Evolutionary conservation across 2,113 vertebrate genomes (phyloP).

Genomic region (Tiliqua scincoides): DNA sequence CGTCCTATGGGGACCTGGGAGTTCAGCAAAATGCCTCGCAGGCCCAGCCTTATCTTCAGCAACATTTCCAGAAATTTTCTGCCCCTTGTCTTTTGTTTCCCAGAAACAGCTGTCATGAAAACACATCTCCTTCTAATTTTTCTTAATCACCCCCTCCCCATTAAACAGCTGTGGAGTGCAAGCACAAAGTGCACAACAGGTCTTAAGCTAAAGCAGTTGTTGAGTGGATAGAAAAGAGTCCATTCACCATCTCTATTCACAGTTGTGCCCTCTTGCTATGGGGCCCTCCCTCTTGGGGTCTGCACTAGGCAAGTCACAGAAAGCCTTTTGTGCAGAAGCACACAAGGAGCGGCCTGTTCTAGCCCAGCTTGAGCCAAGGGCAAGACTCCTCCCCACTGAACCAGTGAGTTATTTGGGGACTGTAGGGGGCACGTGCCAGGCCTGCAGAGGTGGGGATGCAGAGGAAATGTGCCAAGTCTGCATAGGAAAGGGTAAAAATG

Average conservation of each 20-base stretch:
- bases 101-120: constrained; percentile 59
- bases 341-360: constrained; percentile 71
- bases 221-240: constrained; percentile 68
- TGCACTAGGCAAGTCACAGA: constrained; percentile 66
- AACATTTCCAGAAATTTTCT: background rate
- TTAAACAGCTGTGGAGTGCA: constrained; percentile 73
- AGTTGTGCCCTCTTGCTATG: constrained; percentile 39
- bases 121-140: constrained; percentile 15
- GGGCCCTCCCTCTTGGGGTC: constrained; percentile 41
- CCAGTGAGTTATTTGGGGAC: constrained; percentile 42
- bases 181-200: constrained; percentile 14
- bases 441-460: constrained; percentile 7
- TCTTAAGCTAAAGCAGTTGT: constrained; percentile 59
- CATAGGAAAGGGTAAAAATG: constrained; percentile 51
- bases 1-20: background rate
- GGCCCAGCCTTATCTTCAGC: background rate
- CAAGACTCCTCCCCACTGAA: constrained; percentile 51
- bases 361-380: constrained; percentile 35
- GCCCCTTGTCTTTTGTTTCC: constrained; percentile 26
- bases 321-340: constrained; percentile 73
- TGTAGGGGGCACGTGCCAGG: constrained; percentile 32
- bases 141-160: constrained; percentile 41
- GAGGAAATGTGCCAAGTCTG: constrained; percentile 58
- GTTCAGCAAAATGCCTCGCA: background rate
- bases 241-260: constrained; percentile 66